A percentile compares a stretch with the other conserved stretches of the same genome.
Conservation (phyloP, 1,140 invertebrate genomes). For the Himalopsyche phryganea region DNA sequence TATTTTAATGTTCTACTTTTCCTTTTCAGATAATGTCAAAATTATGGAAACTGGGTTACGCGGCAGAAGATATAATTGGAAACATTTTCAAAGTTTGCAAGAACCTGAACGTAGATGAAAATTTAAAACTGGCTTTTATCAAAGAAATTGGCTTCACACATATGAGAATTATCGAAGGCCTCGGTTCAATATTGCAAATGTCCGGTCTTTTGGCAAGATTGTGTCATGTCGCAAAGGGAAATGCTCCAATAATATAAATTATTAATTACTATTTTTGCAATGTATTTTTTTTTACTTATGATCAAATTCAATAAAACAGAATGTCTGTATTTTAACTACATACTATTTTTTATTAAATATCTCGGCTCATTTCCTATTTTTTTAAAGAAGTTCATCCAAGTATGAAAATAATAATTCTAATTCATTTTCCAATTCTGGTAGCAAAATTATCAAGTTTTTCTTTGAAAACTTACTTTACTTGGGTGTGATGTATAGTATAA, state of each 20-base stretch:
- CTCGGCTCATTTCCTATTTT: no score
- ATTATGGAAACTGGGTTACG: constrained; percentile 91
- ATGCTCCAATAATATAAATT: not conserved
- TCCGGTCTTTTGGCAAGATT: constrained; percentile 82
- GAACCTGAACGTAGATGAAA: constrained; percentile 76
- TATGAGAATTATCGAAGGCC: constrained; percentile 85
- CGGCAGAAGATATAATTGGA: constrained; percentile 91
- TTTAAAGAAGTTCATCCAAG: no score
- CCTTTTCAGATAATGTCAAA: constrained; percentile 70
- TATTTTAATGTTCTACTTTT: not conserved
- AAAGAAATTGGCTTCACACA: constrained; percentile 94
- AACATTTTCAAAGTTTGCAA: constrained; percentile 95
- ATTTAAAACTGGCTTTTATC: constrained; percentile 82
- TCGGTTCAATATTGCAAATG: constrained; percentile 84
- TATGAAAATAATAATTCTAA: no score
- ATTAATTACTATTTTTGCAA: not conserved
- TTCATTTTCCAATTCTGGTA: no score
- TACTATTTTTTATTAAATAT: no score
- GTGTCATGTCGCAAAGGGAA: constrained; percentile 53
- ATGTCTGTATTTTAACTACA: no score
- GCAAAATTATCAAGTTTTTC: no score
- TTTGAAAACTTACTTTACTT: no score
- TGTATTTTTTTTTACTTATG: not conserved
- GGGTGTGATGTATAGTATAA: no score
- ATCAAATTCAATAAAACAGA: no score